Evolutionary conservation across 2,888 invertebrate species (phyloP), one percentile per base, ranked within the genome.

Genomic region (Drosophila setosimentum): DNA sequence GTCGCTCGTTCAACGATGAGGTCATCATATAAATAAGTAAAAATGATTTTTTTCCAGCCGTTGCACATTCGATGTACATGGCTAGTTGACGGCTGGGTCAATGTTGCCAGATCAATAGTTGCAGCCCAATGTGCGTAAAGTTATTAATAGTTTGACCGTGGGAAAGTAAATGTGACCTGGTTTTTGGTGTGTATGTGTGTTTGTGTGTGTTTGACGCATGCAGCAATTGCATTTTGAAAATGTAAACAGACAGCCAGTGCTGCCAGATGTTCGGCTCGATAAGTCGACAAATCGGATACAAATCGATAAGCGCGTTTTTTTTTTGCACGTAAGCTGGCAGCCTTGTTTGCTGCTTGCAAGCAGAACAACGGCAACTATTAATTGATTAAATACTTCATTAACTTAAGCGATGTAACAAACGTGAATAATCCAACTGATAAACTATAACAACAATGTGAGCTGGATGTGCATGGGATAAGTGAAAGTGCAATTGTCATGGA

Each of bases 321-420:
- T 27, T 57, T 21, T 21, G 30, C 11, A 30, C 29, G 29, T 68
- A 58, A 45, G 75, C 78, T 77, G 77, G 77, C 77, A 77, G 75
- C 13, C n/a, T 37, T 27, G 27, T 29, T 62, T 32, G 68, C 54
- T 35, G 73, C 59, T 24, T 49, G 48, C 50, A 66, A 74, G 59
- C 76, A 69, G 69, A 74, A 75, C 78, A 78, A 78, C 78, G 78
- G 75, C 78, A 71, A 76, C 73, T 76, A 79, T 79, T 76, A 78
- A 78, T 78, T 78, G 78, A 78, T 78, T 78, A 76, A 79, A 78
- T 78, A 72, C 71, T 51, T 74, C 65, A 72, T 65, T 57, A 72
- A 60, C 37, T 59, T 63, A 50, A 72, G 50, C 24, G 63, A 61
- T 59, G 49, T 51, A 72, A 57, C 51, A 72, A 65, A 62, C 33